Conservation (phyloP, 2,797 vertebrate species). For the Trachops cirrhosus region DNA sequence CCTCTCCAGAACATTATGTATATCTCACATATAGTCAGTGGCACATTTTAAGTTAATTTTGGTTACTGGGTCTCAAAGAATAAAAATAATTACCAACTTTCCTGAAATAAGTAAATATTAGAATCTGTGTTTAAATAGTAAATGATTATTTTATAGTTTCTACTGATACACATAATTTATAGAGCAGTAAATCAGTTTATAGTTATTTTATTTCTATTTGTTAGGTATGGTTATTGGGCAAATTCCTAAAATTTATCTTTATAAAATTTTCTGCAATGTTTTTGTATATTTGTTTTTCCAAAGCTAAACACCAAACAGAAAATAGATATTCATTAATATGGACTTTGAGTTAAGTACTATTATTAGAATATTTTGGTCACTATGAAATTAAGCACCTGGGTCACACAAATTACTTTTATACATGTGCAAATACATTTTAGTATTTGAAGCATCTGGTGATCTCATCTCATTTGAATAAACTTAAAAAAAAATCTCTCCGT, state of each 20-base stretch:
- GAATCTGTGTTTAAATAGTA: constrained; percentile 24
- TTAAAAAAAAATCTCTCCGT: neutral
- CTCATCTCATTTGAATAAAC: neutral
- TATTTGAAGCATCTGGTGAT: constrained; percentile 15
- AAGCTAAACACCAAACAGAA: neutral
- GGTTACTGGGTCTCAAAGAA: constrained; percentile 13
- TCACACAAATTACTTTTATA: neutral
- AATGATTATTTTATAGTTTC: neutral
- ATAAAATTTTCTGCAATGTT: constrained; percentile 1
- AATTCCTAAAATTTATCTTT: constrained; percentile 28
- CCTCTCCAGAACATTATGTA: neutral
- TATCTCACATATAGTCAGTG: neutral
- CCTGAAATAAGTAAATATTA: constrained; percentile 27
- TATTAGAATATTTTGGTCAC: constrained; percentile 24
- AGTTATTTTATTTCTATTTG: constrained; percentile 45
- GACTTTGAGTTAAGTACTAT: neutral
- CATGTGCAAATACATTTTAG: constrained; percentile 44
- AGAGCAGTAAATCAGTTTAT: neutral
- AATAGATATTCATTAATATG: neutral
- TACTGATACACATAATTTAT: constrained; percentile 11
- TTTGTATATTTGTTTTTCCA: neutral
- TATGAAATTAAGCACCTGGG: neutral
- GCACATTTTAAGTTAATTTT: constrained; percentile 18
- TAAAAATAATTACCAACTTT: constrained; percentile 25
- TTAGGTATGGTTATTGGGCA: neutral